A percentile compares a stretch with the other conserved stretches of the same genome.
Evolutionary conservation across 2,113 vertebrate genomes (phyloP).

Genomic region (Ochotona curzoniae): DNA sequence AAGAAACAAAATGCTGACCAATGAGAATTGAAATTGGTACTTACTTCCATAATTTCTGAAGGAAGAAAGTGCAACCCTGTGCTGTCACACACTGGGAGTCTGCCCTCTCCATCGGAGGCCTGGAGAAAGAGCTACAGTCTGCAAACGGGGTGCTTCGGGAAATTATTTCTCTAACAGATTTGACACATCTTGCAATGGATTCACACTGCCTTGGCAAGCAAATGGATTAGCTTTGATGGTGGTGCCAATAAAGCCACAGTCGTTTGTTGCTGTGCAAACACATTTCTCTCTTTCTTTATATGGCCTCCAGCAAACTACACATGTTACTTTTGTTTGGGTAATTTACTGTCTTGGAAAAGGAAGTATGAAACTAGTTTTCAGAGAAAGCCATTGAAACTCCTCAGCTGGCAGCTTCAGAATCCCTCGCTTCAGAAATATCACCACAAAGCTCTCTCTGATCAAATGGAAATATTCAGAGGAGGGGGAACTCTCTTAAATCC

Average conservation of each 20-base stretch:
- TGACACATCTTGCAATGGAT: slow-evolving; percentile 71
- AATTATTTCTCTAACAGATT: slow-evolving; percentile 71
- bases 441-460: slow-evolving; percentile 74
- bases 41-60: slow-evolving; percentile 37
- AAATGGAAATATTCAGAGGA: slow-evolving; percentile 70
- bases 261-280: slow-evolving; percentile 80
- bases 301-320: slow-evolving; percentile 81
- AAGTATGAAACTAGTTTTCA: slow-evolving; percentile 80
- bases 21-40: slow-evolving; percentile 15
- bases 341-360: slow-evolving; percentile 81
- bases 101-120: not conserved
- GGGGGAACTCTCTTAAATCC: slow-evolving; percentile 33
- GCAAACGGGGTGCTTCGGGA: slow-evolving; percentile 66
- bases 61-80: not conserved
- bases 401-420: slow-evolving; percentile 67
- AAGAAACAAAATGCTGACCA: slow-evolving; percentile 34
- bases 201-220: slow-evolving; percentile 77
- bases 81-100: not conserved
- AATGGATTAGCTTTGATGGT: slow-evolving; percentile 79
- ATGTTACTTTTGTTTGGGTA: slow-evolving; percentile 81
- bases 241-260: slow-evolving; percentile 77
- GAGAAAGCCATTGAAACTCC: slow-evolving; percentile 73
- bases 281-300: slow-evolving; percentile 79
- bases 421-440: slow-evolving; percentile 70
- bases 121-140: slow-evolving; percentile 55